Evolutionary conservation across 2,797 vertebrate species (phyloP), one percentile per base, ranked within the genome.

Genomic region (Channa striata): DNA sequence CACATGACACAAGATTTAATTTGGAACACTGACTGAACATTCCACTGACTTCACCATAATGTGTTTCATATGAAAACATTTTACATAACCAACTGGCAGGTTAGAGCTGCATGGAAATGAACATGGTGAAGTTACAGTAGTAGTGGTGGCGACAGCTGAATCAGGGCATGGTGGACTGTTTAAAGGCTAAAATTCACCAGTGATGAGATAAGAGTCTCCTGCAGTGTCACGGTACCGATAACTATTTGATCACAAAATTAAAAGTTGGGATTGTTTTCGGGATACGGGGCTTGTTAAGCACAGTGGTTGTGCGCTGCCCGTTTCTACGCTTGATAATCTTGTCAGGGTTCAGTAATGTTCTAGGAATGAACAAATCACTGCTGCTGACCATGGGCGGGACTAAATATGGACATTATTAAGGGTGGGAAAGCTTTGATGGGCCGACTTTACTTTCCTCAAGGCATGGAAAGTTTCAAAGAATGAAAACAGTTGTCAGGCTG

Each of bases 21-120:
- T 86, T 87, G 85, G 89, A 91, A 78, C 60, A 81, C 76, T 80
- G 74, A 88, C 89, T 89, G 83, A 82, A 88, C 84, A 91, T 92
- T 93, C 88, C 87, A 90, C 86, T 92, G 92, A 94, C 91, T 89
- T 94, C 91, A 94, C 87, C 82, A 25, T 89, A 92, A 92, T 90
- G 81, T 91, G 84, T 86, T 88, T 91, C 86, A 82, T 77, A 91
- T 88, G 86, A 93, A 92, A 93, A 92, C 89, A 91, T 76, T 92
- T 94, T 91, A 92, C 80, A 85, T 92, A 93, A 93, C 72, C 78
- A 57, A 64, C 80, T 89, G 91, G 89, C 78, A 67, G 66, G 49
- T 72, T 25, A 10, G 47, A 63, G 76, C 80, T 73, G 82, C 67
- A 52, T 75, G 84, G 68, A 84, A 84, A 75, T 19, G 79, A 81